Evolutionary conservation across 2,113 vertebrate genomes (phyloP), one percentile per base, ranked within the genome.

Genomic region (Zosterops borbonicus): DNA sequence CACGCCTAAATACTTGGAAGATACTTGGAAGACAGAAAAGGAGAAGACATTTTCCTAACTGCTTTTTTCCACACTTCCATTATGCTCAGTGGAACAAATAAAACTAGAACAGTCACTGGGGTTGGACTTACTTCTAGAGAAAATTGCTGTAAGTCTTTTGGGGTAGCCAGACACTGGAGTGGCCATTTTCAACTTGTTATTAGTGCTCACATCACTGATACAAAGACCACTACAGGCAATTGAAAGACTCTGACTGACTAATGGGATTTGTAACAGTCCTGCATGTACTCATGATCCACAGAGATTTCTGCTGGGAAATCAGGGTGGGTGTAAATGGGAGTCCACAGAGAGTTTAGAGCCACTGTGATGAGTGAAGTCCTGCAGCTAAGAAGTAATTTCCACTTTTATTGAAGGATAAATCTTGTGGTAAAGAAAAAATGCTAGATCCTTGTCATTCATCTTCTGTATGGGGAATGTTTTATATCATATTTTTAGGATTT

Each of bases 301-400:
- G 65, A 83, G 78, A 95, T 74, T 90, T 92, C 85, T 92, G 63
- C 74, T 80, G 82, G 92, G 76, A 95, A 96, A 83, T 88, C 63
- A 67, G 64, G 16, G 42, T 78, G 55, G 42, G 35, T 83, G 47
- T 87, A 63, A 80, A 83, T 50, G 39, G 29, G 27, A 80, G 33
- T 55, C 63, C 35, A 77, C 31, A 90, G 47, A 42, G 2, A 1
- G 37, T 85, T 92, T 42, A 78, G 60, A 82, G 27, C n/a, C 41
- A 52, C 65, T 33, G 29, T 44, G 55, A 85, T 80, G 59, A 65
- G 41, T 15, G 1, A 91, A 92, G 59, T 89, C 63, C 82, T 77
- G 67, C 29, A 83, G 55, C 79, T 86, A 69, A 71, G 16, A 33
- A 67, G 56, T 56, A 64, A 62, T 90, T 90, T 94, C 79, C 35